Conservation (phyloP, 2,797 vertebrate species). For the Neosilurus mollespiculum region DNA sequence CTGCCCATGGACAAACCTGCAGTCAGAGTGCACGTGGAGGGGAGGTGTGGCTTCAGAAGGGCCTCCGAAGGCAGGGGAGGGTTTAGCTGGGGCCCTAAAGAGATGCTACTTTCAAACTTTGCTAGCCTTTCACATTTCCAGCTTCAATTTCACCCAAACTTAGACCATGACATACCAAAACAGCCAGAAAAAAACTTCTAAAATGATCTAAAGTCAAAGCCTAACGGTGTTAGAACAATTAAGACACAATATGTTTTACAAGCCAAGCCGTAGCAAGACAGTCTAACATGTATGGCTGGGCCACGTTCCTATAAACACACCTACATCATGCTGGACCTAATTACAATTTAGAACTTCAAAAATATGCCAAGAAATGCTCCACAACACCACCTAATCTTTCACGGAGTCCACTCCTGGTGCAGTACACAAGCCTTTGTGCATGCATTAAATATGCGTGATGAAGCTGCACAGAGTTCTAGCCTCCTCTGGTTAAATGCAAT, state of each 20-base stretch:
- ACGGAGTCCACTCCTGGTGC: not conserved
- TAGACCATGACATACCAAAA: not conserved
- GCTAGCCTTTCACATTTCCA: no score
- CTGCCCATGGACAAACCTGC: no score
- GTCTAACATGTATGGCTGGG: no score
- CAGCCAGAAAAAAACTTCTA: not conserved
- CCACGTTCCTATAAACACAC: not conserved
- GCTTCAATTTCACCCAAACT: not conserved
- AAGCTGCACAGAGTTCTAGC: constrained; percentile 7
- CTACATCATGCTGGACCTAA: not conserved
- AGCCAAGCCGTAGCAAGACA: no score
- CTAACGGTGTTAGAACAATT: not conserved
- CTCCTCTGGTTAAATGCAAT: constrained; percentile 43
- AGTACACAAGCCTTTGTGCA: not conserved
- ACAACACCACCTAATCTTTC: not conserved
- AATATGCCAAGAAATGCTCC: not conserved
- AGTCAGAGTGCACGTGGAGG: no score
- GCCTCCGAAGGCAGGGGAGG: no score
- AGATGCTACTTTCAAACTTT: no score
- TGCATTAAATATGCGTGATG: not conserved
- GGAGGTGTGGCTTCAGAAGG: no score
- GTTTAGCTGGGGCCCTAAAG: no score
- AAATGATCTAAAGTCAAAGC: not conserved
- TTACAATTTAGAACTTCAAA: not conserved
- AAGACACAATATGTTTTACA: not conserved